Percentiles rank a stretch among this genome's conserved stretches.
Conservation (phyloP, 2,113 vertebrate species). For the Connochaetes taurinus region DNA sequence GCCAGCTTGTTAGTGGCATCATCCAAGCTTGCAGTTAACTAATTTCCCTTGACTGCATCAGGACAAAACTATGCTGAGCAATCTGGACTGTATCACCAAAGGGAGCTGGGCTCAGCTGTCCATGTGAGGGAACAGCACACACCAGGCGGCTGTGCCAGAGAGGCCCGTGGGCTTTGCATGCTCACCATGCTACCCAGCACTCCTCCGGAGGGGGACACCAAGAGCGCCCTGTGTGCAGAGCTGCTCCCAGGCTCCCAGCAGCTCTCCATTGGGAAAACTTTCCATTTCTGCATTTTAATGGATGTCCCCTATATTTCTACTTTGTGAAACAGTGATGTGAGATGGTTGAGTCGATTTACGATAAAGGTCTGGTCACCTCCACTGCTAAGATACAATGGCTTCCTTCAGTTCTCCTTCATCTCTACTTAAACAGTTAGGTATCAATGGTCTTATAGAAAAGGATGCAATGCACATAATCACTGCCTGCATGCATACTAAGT, state of each 20-base stretch:
- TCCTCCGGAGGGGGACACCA: background rate
- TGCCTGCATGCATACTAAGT: background rate
- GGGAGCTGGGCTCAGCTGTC: background rate
- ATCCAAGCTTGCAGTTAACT: constrained; percentile 34
- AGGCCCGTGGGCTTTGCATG: background rate
- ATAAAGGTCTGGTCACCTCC: background rate
- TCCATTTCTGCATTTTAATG: background rate
- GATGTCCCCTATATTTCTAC: background rate
- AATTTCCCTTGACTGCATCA: constrained; percentile 48
- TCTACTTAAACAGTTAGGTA: background rate
- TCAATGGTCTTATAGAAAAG: background rate
- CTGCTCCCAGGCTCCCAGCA: background rate
- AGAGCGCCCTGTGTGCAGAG: background rate
- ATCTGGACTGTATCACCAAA: constrained; percentile 2
- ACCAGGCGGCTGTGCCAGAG: background rate
- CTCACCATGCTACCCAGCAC: background rate
- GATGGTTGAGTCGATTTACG: background rate
- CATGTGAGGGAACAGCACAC: background rate
- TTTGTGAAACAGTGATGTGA: background rate
- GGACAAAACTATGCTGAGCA: constrained; percentile 32
- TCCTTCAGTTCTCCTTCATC: background rate
- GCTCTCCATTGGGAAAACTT: background rate
- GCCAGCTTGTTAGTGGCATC: constrained; percentile 56
- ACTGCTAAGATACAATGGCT: background rate
- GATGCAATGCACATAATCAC: background rate